Evolutionary conservation across 1,140 invertebrate species (phyloP), one percentile per base, ranked within the genome.

Genomic region (Protaetia brevitarsis): DNA sequence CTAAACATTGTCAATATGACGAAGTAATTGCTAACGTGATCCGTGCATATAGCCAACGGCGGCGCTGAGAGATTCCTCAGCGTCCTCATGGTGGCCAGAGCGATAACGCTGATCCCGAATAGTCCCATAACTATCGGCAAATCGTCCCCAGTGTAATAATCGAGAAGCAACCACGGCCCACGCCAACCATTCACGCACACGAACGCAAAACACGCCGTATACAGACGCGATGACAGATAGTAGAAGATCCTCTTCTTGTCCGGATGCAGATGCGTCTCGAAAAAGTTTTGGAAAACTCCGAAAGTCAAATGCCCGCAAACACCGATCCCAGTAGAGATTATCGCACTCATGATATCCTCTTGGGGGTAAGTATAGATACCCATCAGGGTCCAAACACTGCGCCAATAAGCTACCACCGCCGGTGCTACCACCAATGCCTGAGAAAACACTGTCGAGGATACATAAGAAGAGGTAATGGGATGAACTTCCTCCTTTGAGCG

Each of bases 151-250:
- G 88, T 89, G 72, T 88, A 86, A 66, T 86, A 79, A 73, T 93
- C 90, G 71, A 93, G 81, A 3, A 89, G 79, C 63, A 86, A 79
- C 91, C 91, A 95, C 6, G 89, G 85, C 0, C 92, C 92, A 0
- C 91, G 83, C 91, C 91, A 95, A 23, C 90, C 88, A 73, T 91
- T 93, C 5, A 94, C 91, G 73, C 91, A 93, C 30, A 87, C 86
- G 64, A 92, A 85, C 0, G 87, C 89, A 70, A 89, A 92, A 51
- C 89, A 74, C 59, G 83, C 82, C 2, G 92, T 93, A 73, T 93
- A 94, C 10, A 89, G 51, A 10, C 92, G 82, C 13, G 91, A 93
- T 8, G 84, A 78, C 23, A 88, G 71, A 69, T 91, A 91, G 74
- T 87, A 93, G 28, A 85, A 80, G 11, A 90, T 76, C 16, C 89